Evolutionary conservation across 2,888 invertebrate genomes (phyloP).

Genomic region (Caenorhabditis sp.): DNA sequence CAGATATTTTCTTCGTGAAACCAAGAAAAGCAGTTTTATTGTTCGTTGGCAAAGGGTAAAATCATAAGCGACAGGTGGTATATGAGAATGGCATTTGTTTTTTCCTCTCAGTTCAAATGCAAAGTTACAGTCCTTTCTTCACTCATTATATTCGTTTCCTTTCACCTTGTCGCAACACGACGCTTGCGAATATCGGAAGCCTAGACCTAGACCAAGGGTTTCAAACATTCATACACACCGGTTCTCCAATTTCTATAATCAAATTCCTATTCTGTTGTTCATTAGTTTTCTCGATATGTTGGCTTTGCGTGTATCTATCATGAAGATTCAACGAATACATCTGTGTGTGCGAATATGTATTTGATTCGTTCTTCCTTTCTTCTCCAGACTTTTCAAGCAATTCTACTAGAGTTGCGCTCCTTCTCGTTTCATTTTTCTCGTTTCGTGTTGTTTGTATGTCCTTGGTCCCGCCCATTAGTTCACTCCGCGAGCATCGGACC

Average conservation of each 20-base stretch:
- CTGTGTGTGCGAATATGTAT: slow-evolving; percentile 16
- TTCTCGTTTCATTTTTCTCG: slow-evolving; percentile 15
- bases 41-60: slow-evolving; percentile 13
- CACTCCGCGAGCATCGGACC: slow-evolving; percentile 49
- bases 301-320: slow-evolving; percentile 14
- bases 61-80: slow-evolving; percentile 6
- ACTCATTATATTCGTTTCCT: slow-evolving; percentile 28
- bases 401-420: slow-evolving; percentile 46
- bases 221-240: slow-evolving; percentile 50
- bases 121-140: slow-evolving; percentile 41
- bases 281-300: slow-evolving; percentile 31
- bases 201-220: slow-evolving; percentile 7
- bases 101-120: slow-evolving; percentile 38
- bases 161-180: slow-evolving; percentile 38
- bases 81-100: slow-evolving; percentile 9
- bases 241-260: slow-evolving; percentile 55
- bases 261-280: slow-evolving; percentile 42
- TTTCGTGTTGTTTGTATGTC: slow-evolving; percentile 57
- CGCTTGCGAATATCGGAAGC: slow-evolving; percentile 38
- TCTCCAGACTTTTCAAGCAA: slow-evolving; percentile 38
- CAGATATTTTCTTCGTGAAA: slow-evolving; percentile 8
- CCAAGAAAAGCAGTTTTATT: slow-evolving; percentile 24
- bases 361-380: slow-evolving; percentile 43
- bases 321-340: slow-evolving; percentile 45
- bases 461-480: slow-evolving; percentile 51